Conservation (phyloP, 2,888 invertebrate genomes). For the Brenthis ino region DNA sequence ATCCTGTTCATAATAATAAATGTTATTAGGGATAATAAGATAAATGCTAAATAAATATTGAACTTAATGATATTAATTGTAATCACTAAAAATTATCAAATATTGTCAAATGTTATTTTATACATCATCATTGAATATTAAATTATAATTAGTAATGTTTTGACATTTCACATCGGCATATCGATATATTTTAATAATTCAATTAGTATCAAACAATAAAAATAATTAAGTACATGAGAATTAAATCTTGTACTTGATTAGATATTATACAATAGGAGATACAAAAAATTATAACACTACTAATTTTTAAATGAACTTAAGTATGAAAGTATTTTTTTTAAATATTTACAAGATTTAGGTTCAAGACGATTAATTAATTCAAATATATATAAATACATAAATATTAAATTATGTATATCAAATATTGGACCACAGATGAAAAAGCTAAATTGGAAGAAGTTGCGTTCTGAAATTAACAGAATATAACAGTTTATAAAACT, state of each 20-base stretch:
- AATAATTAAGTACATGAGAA: not conserved
- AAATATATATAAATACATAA: slow-evolving; percentile 10
- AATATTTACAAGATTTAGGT: not conserved
- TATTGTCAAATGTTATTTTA: not conserved
- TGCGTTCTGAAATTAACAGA: not conserved
- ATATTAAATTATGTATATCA: not conserved
- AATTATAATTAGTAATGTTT: not conserved
- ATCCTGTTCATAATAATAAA: too few relatives aligned
- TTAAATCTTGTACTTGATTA: slow-evolving; percentile 2
- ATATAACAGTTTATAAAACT: not conserved
- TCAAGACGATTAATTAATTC: slow-evolving; percentile 2
- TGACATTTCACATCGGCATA: not conserved
- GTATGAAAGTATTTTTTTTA: too few relatives aligned
- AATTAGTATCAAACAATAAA: slow-evolving; percentile 12
- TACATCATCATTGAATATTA: not conserved
- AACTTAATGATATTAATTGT: too few relatives aligned
- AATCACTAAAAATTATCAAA: too few relatives aligned
- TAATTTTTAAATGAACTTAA: too few relatives aligned
- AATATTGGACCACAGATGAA: slow-evolving; percentile 5
- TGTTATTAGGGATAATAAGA: too few relatives aligned
- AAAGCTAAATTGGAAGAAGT: not conserved
- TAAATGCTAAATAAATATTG: too few relatives aligned
- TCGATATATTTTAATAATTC: slow-evolving; percentile 9
- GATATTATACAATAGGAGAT: not conserved
- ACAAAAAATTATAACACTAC: not conserved